A percentile compares a stretch with the other conserved stretches of the same genome.
Conservation (phyloP, 2,797 vertebrate genomes). For the Melanotaenia pygmaea region DNA sequence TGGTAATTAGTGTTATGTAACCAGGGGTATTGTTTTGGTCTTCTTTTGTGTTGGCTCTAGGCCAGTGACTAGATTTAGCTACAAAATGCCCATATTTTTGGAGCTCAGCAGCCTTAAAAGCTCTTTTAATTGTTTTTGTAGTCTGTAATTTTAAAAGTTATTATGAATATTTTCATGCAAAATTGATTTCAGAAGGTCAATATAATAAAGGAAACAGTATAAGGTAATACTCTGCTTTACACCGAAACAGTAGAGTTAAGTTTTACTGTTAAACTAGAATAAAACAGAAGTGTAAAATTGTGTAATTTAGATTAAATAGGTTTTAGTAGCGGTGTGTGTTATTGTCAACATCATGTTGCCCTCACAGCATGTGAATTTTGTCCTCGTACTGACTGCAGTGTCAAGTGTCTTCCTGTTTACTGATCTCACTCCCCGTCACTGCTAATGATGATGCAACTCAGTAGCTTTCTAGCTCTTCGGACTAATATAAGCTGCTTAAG, state of each 20-base stretch:
- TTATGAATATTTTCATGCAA: neutral
- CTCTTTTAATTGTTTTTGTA: neutral
- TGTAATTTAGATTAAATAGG: neutral
- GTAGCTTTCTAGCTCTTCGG: neutral
- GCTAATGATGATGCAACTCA: neutral
- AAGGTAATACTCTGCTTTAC: neutral
- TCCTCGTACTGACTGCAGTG: constrained; percentile 17
- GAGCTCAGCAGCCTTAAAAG: neutral
- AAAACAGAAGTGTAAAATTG: neutral
- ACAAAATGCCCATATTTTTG: neutral
- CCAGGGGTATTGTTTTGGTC: constrained; percentile 39
- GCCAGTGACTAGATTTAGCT: constrained; percentile 23
- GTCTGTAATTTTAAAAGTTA: neutral
- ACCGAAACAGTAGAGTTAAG: no score
- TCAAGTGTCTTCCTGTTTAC: constrained; percentile 36
- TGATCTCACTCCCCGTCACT: neutral
- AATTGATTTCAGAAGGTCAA: neutral
- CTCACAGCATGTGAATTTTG: constrained; percentile 2
- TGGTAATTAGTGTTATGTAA: constrained; percentile 48
- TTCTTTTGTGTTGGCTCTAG: constrained; percentile 20
- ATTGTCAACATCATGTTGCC: constrained; percentile 5
- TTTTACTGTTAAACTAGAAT: neutral
- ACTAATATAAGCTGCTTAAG: neutral
- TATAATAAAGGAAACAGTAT: neutral
- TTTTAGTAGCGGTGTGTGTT: neutral